A percentile compares a stretch with the other conserved stretches of the same genome.
phyloP scores from a whole-genome alignment of 2,888 invertebrate species.

The Acronicta aceris region DNA sequence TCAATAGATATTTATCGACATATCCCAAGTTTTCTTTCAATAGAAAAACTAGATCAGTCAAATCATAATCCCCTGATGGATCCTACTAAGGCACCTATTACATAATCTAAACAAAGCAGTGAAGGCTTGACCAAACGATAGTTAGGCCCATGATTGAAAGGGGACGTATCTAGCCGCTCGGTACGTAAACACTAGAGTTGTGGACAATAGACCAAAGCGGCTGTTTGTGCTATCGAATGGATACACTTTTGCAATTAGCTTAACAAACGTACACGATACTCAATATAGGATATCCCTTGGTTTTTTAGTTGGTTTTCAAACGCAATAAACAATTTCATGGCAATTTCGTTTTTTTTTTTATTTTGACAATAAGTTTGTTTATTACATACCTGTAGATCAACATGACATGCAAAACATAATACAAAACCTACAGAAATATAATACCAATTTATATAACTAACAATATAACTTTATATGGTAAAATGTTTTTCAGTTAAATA shows the following conservation, averaged over 20 bases:
- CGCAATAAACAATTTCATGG: background rate
- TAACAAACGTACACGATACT: conserved; percentile 62
- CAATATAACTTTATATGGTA: too few species aligned
- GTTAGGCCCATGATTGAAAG: conserved; percentile 76
- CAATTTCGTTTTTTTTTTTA: background rate
- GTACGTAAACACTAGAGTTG: conserved; percentile 73
- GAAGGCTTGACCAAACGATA: conserved; percentile 70
- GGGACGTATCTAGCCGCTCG: conserved; percentile 67
- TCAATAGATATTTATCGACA: background rate
- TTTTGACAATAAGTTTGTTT: too few species aligned
- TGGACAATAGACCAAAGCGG: conserved; percentile 77
- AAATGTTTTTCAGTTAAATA: too few species aligned
- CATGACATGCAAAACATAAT: background rate
- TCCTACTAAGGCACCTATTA: conserved; percentile 56
- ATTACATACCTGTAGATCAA: too few species aligned
- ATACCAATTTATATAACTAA: too few species aligned
- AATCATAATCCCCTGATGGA: conserved; percentile 27
- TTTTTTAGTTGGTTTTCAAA: conserved; percentile 27
- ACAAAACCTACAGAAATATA: too few species aligned
- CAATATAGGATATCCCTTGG: conserved; percentile 30
- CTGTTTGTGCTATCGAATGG: conserved; percentile 72
- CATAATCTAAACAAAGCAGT: conserved; percentile 65
- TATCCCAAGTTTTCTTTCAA: background rate
- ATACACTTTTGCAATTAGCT: conserved; percentile 77
- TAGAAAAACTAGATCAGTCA: background rate